These are phyloP conservation scores for Epizoanthus illoricatus DNA, from an alignment of 92 coral and sea anemone genomes.

Conservation along the genomic window DNA sequence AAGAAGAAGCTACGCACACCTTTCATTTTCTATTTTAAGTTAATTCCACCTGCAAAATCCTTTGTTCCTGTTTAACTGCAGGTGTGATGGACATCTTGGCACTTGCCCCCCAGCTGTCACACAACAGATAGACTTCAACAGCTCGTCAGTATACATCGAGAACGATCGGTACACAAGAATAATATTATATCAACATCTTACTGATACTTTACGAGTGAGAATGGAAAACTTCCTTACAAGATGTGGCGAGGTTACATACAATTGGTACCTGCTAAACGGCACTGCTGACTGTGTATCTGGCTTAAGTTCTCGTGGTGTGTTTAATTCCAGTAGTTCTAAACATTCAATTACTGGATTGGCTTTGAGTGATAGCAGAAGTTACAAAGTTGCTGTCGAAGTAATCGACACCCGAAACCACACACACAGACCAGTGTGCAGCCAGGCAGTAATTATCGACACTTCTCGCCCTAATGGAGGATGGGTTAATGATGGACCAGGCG, in stretches of 20 bases:
- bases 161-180: neutral
- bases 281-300: conserved; percentile 51
- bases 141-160: conserved; percentile 27
- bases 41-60: neutral
- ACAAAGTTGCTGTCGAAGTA: conserved; percentile 74
- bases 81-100: conserved; percentile 41
- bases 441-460: conserved; percentile 74
- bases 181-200: neutral
- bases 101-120: conserved; percentile 16
- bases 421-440: conserved; percentile 67
- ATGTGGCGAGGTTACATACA: too few relatives aligned
- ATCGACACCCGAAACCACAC: conserved; percentile 59
- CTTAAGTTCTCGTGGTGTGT: conserved; percentile 30
- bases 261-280: conserved; percentile 2
- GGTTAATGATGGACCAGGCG: conserved; percentile 79
- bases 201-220: too few relatives aligned
- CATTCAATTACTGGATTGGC: conserved; percentile 55
- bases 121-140: conserved; percentile 6
- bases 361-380: conserved; percentile 54
- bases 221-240: too few relatives aligned
- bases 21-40: too few relatives aligned
- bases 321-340: conserved; percentile 46
- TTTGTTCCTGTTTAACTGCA: neutral
- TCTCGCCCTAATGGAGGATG: conserved; percentile 79
- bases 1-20: too few relatives aligned